Evolutionary conservation across 2,888 invertebrate genomes (phyloP).

Genomic region (Prosapia bicincta): DNA sequence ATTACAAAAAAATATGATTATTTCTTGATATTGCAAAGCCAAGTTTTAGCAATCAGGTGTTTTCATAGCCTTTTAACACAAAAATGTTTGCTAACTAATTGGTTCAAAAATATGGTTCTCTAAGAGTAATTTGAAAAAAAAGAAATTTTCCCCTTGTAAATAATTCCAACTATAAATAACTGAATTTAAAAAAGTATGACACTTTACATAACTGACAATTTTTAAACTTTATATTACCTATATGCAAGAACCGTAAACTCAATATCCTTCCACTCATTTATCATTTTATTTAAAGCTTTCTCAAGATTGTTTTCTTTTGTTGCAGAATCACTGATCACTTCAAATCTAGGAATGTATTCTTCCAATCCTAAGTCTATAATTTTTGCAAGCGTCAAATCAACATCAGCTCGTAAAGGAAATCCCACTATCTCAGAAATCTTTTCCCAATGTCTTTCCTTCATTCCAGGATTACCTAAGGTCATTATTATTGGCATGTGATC

Average conservation of each 20-base stretch:
- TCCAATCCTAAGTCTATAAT: conserved; percentile 84
- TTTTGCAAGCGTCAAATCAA: conserved; percentile 73
- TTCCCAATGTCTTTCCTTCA: conserved; percentile 92
- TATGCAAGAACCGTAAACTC: conserved; percentile 69
- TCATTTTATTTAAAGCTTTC: conserved; percentile 85
- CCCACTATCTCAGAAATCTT: conserved; percentile 93
- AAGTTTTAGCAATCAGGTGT: no score
- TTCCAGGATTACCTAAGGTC: conserved; percentile 91
- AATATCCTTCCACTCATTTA: conserved; percentile 83
- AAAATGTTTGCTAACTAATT: no score
- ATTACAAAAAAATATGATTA: no score
- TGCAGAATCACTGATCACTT: conserved; percentile 88
- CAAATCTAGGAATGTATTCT: conserved; percentile 86
- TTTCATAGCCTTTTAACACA: no score
- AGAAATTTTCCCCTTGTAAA: no score
- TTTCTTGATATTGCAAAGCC: no score
- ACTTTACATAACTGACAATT: no score
- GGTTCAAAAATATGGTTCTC: no score
- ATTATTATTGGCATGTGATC: conserved; percentile 87
- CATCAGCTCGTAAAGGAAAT: conserved; percentile 82
- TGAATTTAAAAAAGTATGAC: no score
- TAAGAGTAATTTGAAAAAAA: no score
- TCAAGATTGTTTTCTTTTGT: conserved; percentile 94
- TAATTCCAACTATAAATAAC: no score
- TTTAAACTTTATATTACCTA: no score